These are phyloP conservation scores for Hippoglossus stenolepis DNA, from an alignment of 2,113 vertebrate genomes.

Conservation along the genomic window DNA sequence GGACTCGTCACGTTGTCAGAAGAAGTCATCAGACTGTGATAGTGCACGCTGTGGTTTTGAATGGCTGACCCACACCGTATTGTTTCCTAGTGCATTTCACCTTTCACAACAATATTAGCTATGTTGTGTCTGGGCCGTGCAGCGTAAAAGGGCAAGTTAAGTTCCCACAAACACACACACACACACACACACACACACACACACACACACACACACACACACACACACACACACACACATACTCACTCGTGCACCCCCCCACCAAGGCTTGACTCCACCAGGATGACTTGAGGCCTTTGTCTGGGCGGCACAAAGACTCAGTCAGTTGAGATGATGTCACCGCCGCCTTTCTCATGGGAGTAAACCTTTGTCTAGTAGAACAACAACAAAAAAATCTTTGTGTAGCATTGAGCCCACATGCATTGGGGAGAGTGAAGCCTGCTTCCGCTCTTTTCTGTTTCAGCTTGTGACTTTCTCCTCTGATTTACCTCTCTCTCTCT, in stretches of 20 bases:
- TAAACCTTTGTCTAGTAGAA: slow-evolving; percentile 83
- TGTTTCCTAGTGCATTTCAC: slow-evolving; percentile 54
- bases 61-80: slow-evolving; percentile 42
- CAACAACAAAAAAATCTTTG: slow-evolving; percentile 87
- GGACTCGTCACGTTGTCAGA: slow-evolving; percentile 3
- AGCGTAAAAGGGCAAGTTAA: slow-evolving; percentile 59
- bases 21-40: background rate
- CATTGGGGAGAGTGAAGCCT: slow-evolving; percentile 69
- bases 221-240: slow-evolving; percentile 39
- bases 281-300: slow-evolving; percentile 84
- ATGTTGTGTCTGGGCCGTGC: slow-evolving; percentile 49
- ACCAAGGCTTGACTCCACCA: slow-evolving; percentile 67
- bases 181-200: slow-evolving; percentile 39
- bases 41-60: slow-evolving; percentile 26
- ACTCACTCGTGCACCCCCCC: slow-evolving; percentile 38
- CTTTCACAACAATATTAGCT: slow-evolving; percentile 68
- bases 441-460: slow-evolving; percentile 81
- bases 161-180: slow-evolving; percentile 68
- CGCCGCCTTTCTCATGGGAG: slow-evolving; percentile 84
- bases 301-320: slow-evolving; percentile 80
- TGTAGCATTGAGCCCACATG: slow-evolving; percentile 81
- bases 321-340: slow-evolving; percentile 87
- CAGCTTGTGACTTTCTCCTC: slow-evolving; percentile 76
- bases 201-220: slow-evolving; percentile 44
- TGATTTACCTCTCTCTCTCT: slow-evolving; percentile 49